Evolutionary conservation across 2,113 vertebrate genomes (phyloP).

Genomic region (Nycticryphes semicollaris): DNA sequence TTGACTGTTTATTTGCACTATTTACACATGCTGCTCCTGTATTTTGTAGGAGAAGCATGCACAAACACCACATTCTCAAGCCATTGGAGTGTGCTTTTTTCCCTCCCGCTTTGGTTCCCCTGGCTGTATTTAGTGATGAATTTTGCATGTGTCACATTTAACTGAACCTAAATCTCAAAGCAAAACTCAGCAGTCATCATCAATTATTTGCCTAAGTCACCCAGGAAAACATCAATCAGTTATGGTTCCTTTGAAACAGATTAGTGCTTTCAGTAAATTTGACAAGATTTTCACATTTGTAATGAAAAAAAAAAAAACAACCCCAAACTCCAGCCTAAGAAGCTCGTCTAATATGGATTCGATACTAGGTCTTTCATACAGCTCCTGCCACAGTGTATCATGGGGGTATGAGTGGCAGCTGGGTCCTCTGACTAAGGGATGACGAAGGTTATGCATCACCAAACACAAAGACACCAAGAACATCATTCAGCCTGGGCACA

Average conservation of each 20-base stretch:
- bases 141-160: background rate
- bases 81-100: background rate
- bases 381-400: background rate
- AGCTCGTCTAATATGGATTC: background rate
- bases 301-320: background rate
- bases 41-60: background rate
- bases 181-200: background rate
- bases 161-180: background rate
- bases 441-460: background rate
- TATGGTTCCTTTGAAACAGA: background rate
- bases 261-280: background rate
- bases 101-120: background rate
- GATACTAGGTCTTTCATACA: background rate
- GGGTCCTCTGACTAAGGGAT: background rate
- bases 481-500: background rate
- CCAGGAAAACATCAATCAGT: background rate
- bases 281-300: background rate
- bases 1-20: background rate
- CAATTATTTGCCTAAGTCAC: background rate
- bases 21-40: background rate
- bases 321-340: background rate
- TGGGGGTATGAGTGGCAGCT: background rate
- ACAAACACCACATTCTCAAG: background rate
- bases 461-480: background rate
- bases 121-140: background rate